These are phyloP conservation scores for Matsumyia berberina DNA, from an alignment of 2,888 invertebrate species.

Conservation along the genomic window DNA sequence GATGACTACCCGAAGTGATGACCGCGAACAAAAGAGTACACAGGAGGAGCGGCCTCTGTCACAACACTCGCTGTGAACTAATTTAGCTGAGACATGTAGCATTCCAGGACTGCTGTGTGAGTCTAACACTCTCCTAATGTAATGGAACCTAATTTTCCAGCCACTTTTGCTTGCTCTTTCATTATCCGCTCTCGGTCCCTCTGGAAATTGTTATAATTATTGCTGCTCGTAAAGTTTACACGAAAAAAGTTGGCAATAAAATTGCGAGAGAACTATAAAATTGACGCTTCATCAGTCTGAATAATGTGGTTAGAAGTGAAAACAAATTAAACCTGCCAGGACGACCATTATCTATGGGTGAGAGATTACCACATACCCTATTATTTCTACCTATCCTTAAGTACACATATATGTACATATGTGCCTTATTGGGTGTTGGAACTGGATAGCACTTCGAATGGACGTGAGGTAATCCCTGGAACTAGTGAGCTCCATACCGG, in stretches of 20 bases:
- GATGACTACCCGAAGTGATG: constrained; percentile 16
- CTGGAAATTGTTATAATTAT: constrained; percentile 67
- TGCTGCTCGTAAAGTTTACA: constrained; percentile 55
- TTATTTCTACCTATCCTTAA: too few species aligned
- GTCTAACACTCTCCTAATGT: constrained; percentile 23
- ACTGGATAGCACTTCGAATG: too few species aligned
- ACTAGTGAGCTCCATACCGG: too few species aligned
- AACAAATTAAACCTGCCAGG: background rate
- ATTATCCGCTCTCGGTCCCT: constrained; percentile 21
- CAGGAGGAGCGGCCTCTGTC: constrained; percentile 3
- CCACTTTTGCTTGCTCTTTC: constrained; percentile 20
- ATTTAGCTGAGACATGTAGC: constrained; percentile 46
- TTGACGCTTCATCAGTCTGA: constrained; percentile 50
- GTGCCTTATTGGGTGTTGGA: too few species aligned
- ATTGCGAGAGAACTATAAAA: constrained; percentile 55
- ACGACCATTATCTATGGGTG: background rate
- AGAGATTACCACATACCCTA: background rate
- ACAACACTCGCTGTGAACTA: constrained; percentile 36
- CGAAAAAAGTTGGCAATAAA: constrained; percentile 37
- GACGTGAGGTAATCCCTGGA: too few species aligned
- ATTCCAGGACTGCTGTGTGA: constrained; percentile 29
- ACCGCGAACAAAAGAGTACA: constrained; percentile 1
- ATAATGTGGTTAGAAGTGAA: constrained; percentile 6
- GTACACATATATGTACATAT: too few species aligned
- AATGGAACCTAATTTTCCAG: constrained; percentile 56